These are phyloP conservation scores for Diuraphis noxia DNA, from an alignment of 1,140 invertebrate genomes.

Conservation along the genomic window DNA sequence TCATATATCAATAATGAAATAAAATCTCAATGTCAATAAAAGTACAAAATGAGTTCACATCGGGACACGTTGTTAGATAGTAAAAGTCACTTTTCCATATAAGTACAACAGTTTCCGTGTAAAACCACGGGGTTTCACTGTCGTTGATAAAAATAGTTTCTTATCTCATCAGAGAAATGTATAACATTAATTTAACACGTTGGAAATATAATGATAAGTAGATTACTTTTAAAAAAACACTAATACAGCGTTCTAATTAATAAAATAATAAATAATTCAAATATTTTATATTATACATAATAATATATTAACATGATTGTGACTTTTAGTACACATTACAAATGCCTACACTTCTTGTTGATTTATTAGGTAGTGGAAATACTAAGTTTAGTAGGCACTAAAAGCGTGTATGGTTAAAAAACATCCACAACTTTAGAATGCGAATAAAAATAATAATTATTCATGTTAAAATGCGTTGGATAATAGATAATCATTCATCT, in stretches of 20 bases:
- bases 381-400: background rate
- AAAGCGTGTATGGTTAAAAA: background rate
- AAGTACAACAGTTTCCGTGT: background rate
- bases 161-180: background rate
- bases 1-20: constrained; percentile 6
- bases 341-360: background rate
- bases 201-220: background rate
- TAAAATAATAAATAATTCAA: background rate
- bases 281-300: background rate
- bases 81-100: constrained; percentile 34
- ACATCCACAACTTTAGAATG: background rate
- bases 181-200: background rate
- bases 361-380: background rate
- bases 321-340: background rate
- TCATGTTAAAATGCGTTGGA: background rate
- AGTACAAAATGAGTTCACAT: background rate
- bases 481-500: background rate
- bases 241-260: background rate
- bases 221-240: background rate
- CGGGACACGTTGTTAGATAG: background rate
- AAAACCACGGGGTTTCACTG: constrained; percentile 1
- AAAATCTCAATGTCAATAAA: constrained; percentile 34
- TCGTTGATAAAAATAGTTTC: constrained; percentile 10
- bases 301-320: too few species aligned
- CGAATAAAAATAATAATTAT: background rate